These are phyloP conservation scores for Phortica variegata DNA, from an alignment of 1,140 invertebrate species.

Conservation along the genomic window DNA sequence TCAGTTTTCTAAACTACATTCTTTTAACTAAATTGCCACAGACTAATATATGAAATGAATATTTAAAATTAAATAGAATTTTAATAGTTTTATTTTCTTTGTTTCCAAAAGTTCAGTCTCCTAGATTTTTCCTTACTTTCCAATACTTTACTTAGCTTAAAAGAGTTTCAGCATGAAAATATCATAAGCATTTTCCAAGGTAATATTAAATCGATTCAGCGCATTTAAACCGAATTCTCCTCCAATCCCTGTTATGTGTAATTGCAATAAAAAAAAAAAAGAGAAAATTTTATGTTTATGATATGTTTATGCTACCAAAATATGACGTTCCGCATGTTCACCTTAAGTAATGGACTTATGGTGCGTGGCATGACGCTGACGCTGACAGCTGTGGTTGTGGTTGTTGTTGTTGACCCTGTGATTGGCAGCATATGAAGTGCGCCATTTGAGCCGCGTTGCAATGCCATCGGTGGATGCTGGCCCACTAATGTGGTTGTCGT, in stretches of 20 bases:
- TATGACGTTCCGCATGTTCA: slow-evolving; percentile 8
- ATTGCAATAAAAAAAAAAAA: slow-evolving; percentile 2
- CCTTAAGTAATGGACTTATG: slow-evolving; percentile 55
- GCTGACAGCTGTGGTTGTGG: slow-evolving; percentile 29
- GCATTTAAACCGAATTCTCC: slow-evolving; percentile 43
- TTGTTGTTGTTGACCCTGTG: slow-evolving; percentile 10
- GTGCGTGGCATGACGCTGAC: slow-evolving; percentile 47
- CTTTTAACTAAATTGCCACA: too few species aligned
- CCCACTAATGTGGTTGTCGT: slow-evolving; percentile 54
- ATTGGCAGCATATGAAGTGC: slow-evolving; percentile 46
- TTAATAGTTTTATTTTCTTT: too few species aligned
- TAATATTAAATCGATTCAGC: too few species aligned
- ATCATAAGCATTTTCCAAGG: too few species aligned
- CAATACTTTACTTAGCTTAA: too few species aligned
- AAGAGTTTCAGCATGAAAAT: too few species aligned
- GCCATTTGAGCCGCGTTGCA: slow-evolving; percentile 51
- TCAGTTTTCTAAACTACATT: too few species aligned
- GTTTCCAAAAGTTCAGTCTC: background rate
- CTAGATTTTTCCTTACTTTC: background rate
- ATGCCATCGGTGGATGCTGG: slow-evolving; percentile 32
- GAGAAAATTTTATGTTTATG: too few species aligned
- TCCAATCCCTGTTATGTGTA: slow-evolving; percentile 42
- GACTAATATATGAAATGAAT: too few species aligned
- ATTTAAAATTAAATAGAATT: too few species aligned
- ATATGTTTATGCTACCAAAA: too few species aligned